Evolutionary conservation across 2,888 invertebrate species (phyloP), one percentile per base, ranked within the genome.

Genomic region (Eilema sororculum): DNA sequence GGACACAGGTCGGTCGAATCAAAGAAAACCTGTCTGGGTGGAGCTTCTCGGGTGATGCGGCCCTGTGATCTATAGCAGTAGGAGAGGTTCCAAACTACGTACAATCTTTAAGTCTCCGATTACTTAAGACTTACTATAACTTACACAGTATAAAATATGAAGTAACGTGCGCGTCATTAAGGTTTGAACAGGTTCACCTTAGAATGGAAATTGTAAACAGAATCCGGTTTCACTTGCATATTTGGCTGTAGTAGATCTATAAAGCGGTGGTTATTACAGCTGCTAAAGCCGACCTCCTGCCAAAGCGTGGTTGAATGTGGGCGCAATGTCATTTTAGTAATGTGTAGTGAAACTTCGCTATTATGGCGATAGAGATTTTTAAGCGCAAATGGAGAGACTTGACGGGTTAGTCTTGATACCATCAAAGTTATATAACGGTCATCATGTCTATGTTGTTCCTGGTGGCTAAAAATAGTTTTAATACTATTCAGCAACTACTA

Each of bases 221-320:
- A 65, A 65, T 60, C 69, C 60, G 69, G 69, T 69, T 60, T 65
- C 63, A 41, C 25, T 16, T 46, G 13, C 58, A 30, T 64, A 58
- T 63, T 65, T 57, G 56, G 56, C 16, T 6, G 67, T 22, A 24
- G 57, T 33, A 28, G 52, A 3, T 24, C 57, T 56, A 25, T 16
- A 66, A 9, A 58, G n/a, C 25, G 20, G 37, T 41, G 16, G 12
- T 41, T 37, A 25, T 58, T 37, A 58, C 13, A n/a, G 24, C 30
- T 59, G 9, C 33, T 9, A 25, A 30, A n/a, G 46, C 30, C 52
- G 28, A 25, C 64, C 52, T 28, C 46, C n/a, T n/a, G n/a, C 52
- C 22, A 13, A n/a, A 30, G 28, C 56, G 28, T 28, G n/a, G 28
- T 65, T 28, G 52, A 30, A 65, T 28, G 52, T 65, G 10, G 30